A percentile compares a stretch with the other conserved stretches of the same genome.
phyloP scores from a whole-genome alignment of 2,113 vertebrate species.

The Leiothrix lutea region DNA sequence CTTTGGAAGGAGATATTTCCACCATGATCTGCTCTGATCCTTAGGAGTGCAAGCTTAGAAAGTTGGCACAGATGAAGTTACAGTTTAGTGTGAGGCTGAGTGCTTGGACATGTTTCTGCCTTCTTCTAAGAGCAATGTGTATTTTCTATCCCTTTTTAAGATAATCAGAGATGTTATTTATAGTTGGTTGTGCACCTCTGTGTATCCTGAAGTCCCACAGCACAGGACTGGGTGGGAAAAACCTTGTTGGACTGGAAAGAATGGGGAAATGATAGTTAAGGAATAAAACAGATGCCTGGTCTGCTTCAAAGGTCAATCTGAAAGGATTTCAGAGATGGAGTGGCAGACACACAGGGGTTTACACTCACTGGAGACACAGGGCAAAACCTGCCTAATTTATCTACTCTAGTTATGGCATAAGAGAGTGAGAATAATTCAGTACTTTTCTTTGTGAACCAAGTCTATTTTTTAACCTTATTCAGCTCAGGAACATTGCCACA shows the following conservation, averaged over 20 bases:
- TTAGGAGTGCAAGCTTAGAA: neutral
- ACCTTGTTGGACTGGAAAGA: constrained; percentile 19
- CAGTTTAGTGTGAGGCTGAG: constrained; percentile 49
- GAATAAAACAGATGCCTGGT: neutral
- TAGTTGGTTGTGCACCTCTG: constrained; percentile 47
- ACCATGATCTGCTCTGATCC: constrained; percentile 20
- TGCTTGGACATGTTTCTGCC: constrained; percentile 38
- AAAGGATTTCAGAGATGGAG: neutral
- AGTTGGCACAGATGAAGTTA: constrained; percentile 31
- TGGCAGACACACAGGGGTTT: constrained; percentile 8
- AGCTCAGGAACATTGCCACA: constrained; percentile 61
- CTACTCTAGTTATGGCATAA: constrained; percentile 22
- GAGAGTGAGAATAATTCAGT: constrained; percentile 46
- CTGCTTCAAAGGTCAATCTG: constrained; percentile 1
- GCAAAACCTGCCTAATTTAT: constrained; percentile 19
- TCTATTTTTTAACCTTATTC: constrained; percentile 52
- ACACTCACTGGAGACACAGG: constrained; percentile 5
- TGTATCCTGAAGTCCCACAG: constrained; percentile 48
- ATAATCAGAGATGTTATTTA: constrained; percentile 42
- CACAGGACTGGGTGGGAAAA: constrained; percentile 19
- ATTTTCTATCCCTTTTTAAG: constrained; percentile 45
- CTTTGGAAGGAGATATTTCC: constrained; percentile 26
- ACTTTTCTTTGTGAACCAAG: constrained; percentile 53
- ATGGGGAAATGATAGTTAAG: neutral
- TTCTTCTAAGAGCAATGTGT: constrained; percentile 31